phyloP scores from a whole-genome alignment of 2,888 invertebrate species.

The Pelosia muscerda region DNA sequence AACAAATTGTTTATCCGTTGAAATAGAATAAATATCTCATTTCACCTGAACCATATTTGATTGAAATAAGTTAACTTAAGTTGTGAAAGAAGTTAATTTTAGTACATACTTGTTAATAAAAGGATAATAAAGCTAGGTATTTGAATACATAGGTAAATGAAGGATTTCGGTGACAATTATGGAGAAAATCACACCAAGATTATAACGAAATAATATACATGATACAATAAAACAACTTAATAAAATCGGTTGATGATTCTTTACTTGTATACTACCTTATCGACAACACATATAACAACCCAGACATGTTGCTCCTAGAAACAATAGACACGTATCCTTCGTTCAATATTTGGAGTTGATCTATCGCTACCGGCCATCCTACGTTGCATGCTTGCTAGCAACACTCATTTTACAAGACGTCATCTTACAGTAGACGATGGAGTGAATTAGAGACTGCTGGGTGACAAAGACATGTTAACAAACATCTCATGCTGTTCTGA shows the following conservation, averaged over 20 bases:
- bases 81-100: too few species aligned
- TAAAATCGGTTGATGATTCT: neutral
- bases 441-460: too few species aligned
- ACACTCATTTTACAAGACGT: neutral
- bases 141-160: too few species aligned
- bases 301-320: neutral
- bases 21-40: neutral
- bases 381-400: neutral
- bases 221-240: too few species aligned
- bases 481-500: too few species aligned
- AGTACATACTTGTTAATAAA: too few species aligned
- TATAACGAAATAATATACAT: too few species aligned
- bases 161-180: too few species aligned
- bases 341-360: constrained; percentile 3
- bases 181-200: too few species aligned
- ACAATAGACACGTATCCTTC: neutral
- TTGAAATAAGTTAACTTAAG: neutral
- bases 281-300: neutral
- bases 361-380: neutral
- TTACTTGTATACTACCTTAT: neutral
- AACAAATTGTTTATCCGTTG: constrained; percentile 11
- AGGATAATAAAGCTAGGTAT: too few species aligned
- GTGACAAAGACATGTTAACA: too few species aligned
- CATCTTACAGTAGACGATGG: neutral
- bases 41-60: neutral